These are phyloP conservation scores for Phyllopteryx taeniolatus DNA, from an alignment of 2,113 vertebrate species.

Conservation along the genomic window DNA sequence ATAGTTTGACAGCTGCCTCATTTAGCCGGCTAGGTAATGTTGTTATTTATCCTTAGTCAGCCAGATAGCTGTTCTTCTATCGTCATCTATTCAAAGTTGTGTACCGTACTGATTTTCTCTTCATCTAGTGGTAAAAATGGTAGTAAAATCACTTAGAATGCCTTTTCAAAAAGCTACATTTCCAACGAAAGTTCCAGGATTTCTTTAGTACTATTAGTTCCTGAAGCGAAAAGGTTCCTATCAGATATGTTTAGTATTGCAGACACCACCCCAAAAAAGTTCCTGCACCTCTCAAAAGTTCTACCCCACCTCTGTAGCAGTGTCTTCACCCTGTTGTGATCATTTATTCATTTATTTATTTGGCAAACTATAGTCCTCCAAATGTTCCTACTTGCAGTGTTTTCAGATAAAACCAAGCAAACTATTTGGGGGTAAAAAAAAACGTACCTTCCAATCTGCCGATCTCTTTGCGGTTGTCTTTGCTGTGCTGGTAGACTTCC, in stretches of 20 bases:
- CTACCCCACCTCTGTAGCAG: neutral
- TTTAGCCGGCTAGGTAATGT: no score
- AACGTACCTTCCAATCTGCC: slow-evolving; percentile 80
- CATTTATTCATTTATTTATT: neutral
- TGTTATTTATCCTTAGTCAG: no score
- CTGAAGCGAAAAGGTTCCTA: neutral
- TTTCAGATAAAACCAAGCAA: neutral
- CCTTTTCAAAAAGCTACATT: no score
- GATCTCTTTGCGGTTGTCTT: slow-evolving; percentile 77
- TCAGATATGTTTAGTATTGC: no score
- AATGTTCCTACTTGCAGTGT: neutral
- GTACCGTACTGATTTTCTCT: no score
- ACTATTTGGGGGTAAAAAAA: neutral
- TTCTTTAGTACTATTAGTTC: neutral
- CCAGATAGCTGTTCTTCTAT: no score
- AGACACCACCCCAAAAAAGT: neutral
- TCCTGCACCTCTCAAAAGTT: neutral
- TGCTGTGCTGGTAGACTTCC: slow-evolving; percentile 74
- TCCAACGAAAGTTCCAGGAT: no score
- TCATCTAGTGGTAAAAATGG: no score
- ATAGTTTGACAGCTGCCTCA: no score
- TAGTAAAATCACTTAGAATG: no score
- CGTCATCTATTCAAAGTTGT: no score
- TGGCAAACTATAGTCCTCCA: neutral
- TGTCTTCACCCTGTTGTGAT: neutral